Conservation (phyloP, 2,797 vertebrate genomes). For the Periparus ater region DNA sequence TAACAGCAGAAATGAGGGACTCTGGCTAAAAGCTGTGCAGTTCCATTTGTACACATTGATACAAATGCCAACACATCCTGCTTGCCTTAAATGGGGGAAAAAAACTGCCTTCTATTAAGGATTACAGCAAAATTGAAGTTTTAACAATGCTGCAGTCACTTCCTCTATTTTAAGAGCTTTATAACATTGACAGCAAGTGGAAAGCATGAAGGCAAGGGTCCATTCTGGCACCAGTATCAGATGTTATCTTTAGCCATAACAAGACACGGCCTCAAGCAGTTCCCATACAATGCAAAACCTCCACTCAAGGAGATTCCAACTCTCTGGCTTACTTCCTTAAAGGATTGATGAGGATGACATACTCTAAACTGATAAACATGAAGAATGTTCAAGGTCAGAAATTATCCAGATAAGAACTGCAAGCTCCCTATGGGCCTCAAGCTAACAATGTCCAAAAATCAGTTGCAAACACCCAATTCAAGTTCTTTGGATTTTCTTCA, state of each 20-base stretch:
- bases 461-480: background rate
- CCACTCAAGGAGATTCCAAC: background rate
- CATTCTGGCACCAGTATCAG: background rate
- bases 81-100: background rate
- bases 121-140: background rate
- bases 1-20: background rate
- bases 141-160: background rate
- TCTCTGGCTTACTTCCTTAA: background rate
- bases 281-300: background rate
- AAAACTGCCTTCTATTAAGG: background rate
- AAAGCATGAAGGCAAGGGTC: accelerated
- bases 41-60: background rate
- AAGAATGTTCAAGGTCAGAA: background rate
- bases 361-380: background rate
- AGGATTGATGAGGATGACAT: background rate
- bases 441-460: background rate
- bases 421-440: background rate
- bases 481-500: background rate
- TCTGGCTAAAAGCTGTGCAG: background rate
- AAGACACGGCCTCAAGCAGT: background rate
- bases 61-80: background rate
- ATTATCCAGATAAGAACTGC: background rate
- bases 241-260: background rate
- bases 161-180: background rate
- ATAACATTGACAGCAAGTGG: background rate